These are phyloP conservation scores for Hermatobates lingyangjiaoensis DNA, from an alignment of 1,140 invertebrate genomes.

Conservation along the genomic window DNA sequence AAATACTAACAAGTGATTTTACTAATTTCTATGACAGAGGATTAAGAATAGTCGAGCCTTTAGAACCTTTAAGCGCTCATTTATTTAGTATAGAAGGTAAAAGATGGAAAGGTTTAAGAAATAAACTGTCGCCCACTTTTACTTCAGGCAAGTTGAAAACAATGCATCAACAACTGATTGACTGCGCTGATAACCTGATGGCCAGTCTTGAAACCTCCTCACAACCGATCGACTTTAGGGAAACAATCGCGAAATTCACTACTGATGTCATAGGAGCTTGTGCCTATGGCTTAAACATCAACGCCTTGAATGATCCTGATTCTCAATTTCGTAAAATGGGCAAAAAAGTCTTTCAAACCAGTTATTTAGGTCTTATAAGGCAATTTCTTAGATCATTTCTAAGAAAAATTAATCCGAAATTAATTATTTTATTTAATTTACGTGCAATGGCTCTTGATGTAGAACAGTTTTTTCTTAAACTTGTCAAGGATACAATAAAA, in stretches of 20 bases:
- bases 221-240: slow-evolving; percentile 11
- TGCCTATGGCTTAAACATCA: slow-evolving; percentile 39
- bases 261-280: slow-evolving; percentile 41
- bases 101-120: slow-evolving; percentile 22
- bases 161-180: slow-evolving; percentile 17
- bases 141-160: slow-evolving; percentile 27
- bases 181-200: slow-evolving; percentile 4
- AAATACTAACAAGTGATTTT: neutral
- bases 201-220: neutral
- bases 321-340: slow-evolving; percentile 24
- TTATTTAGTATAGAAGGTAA: neutral
- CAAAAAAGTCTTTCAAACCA: slow-evolving; percentile 13
- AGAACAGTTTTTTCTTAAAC: neutral
- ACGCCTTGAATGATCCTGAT: slow-evolving; percentile 30
- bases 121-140: slow-evolving; percentile 28
- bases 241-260: slow-evolving; percentile 35
- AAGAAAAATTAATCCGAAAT: neutral
- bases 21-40: neutral
- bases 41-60: neutral
- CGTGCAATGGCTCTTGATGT: neutral
- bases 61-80: neutral
- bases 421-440: neutral
- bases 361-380: neutral
- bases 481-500: neutral
- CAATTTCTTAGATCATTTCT: neutral